Evolutionary conservation across 2,888 invertebrate genomes (phyloP).

Genomic region (Altica lythri): DNA sequence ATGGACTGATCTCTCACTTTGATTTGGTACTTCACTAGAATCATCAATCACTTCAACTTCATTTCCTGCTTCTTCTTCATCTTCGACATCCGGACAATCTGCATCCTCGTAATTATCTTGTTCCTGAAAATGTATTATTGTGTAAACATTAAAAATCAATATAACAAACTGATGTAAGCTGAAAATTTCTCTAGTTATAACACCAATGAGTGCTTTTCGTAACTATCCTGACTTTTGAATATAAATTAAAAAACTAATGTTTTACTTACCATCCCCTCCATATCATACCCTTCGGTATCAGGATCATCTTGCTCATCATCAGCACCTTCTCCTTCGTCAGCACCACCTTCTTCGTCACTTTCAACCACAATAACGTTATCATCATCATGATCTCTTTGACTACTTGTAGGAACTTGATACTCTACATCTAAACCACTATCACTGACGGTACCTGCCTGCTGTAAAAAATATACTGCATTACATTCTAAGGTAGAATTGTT

Average conservation of each 20-base stretch:
- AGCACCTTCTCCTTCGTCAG: conserved; percentile 60
- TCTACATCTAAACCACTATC: conserved; percentile 69
- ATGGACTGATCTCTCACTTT: conserved; percentile 54
- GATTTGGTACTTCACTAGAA: conserved; percentile 68
- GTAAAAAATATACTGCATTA: no score
- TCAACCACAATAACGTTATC: conserved; percentile 70
- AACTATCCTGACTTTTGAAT: no score
- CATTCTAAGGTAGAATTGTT: not conserved
- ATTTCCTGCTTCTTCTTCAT: conserved; percentile 56
- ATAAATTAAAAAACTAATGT: not conserved
- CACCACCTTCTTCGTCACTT: conserved; percentile 78
- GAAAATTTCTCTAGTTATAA: no score
- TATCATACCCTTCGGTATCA: conserved; percentile 63
- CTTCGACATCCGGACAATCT: conserved; percentile 61
- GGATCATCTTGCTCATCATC: conserved; percentile 61
- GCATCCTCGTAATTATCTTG: conserved; percentile 62
- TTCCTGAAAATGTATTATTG: conserved; percentile 46
- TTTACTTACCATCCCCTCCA: conserved; percentile 55
- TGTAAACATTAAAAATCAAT: not conserved
- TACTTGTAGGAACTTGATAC: conserved; percentile 84
- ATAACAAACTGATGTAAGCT: no score
- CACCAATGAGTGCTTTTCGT: no score
- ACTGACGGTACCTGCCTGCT: conserved; percentile 49
- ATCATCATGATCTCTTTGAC: conserved; percentile 84
- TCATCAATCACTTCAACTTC: conserved; percentile 68